Conservation (phyloP, 2,888 invertebrate genomes). For the Patella depressa region DNA sequence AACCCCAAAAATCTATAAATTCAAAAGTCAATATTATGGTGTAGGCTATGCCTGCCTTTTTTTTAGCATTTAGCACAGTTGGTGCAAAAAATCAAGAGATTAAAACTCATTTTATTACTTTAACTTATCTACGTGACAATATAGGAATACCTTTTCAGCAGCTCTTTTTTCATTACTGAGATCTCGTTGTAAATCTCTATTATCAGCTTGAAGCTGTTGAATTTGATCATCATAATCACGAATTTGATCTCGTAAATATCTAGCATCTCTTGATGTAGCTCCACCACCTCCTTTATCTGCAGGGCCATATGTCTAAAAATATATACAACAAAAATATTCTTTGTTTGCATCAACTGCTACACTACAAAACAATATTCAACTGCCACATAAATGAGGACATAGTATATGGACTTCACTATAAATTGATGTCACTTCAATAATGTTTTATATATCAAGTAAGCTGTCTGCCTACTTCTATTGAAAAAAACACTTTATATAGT, state of each 20-base stretch:
- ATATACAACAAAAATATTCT: not conserved
- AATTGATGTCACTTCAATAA: too few relatives aligned
- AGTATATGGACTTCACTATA: too few relatives aligned
- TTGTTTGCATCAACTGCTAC: not conserved
- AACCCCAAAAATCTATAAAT: not conserved
- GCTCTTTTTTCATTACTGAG: constrained; percentile 61
- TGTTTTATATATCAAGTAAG: too few relatives aligned
- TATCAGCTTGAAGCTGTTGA: constrained; percentile 57
- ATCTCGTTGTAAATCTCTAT: constrained; percentile 62
- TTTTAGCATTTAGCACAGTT: too few relatives aligned
- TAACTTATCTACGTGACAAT: too few relatives aligned
- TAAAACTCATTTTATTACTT: too few relatives aligned
- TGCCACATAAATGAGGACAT: not conserved
- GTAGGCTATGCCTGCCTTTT: too few relatives aligned
- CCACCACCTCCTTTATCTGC: constrained; percentile 46
- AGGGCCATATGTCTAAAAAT: constrained; percentile 53
- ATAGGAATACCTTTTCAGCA: constrained; percentile 53
- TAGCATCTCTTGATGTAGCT: constrained; percentile 40
- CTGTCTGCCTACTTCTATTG: too few relatives aligned
- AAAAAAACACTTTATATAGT: too few relatives aligned
- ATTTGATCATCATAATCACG: constrained; percentile 64
- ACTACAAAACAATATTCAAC: not conserved
- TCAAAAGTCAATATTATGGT: too few relatives aligned
- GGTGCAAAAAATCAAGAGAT: too few relatives aligned
- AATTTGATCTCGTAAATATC: constrained; percentile 60